Conservation (phyloP, 2,797 vertebrate genomes). For the Mus caroli region DNA sequence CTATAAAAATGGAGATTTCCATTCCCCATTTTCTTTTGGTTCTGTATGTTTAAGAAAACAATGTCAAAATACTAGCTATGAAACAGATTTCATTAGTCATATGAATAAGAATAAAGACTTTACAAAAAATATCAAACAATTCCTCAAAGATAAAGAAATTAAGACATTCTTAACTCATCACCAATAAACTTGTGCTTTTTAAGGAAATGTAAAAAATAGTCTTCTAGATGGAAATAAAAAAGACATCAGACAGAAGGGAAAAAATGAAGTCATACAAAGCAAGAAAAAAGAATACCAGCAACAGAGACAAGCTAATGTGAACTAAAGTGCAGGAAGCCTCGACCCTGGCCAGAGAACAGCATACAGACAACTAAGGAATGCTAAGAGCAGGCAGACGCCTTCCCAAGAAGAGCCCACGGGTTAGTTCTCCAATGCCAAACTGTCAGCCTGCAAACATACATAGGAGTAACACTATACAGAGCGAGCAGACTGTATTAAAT, state of each 20-base stretch:
- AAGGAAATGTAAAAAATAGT: constrained; percentile 18
- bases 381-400: neutral
- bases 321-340: neutral
- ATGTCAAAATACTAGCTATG: neutral
- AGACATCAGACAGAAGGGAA: neutral
- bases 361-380: neutral
- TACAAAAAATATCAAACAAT: neutral
- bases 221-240: neutral
- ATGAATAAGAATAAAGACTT: neutral
- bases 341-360: neutral
- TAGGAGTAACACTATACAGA: neutral
- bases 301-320: neutral
- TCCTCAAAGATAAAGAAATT: constrained; percentile 10
- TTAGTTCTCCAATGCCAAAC: neutral
- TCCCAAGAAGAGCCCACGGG: neutral
- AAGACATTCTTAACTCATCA: constrained; percentile 17
- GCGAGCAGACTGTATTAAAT: neutral
- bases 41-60: neutral
- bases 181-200: neutral
- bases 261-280: constrained; percentile 36
- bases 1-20: neutral
- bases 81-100: neutral
- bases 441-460: neutral
- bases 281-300: neutral
- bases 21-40: neutral